Conservation (phyloP, 2,888 invertebrate species). For the Elysia crispata region DNA sequence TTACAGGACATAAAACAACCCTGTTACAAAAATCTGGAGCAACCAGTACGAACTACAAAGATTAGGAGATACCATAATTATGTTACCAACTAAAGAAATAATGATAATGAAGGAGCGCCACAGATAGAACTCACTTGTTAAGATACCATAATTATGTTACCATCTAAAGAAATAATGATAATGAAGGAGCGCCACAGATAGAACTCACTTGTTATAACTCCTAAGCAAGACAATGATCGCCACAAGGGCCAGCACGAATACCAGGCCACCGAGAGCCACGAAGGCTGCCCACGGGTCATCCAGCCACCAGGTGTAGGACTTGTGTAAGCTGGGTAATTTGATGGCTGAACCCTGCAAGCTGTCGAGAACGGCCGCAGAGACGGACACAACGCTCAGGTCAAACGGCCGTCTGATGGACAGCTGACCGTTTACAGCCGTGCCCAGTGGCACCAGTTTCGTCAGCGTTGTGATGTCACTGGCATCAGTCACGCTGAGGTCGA, state of each 20-base stretch:
- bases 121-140: conserved; percentile 85
- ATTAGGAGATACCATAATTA: too few relatives aligned
- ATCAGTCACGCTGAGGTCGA: not conserved
- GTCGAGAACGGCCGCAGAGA: conserved; percentile 39
- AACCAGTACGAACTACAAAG: too few relatives aligned
- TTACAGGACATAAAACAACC: too few relatives aligned
- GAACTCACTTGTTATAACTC: conserved; percentile 89
- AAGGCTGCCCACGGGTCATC: conserved; percentile 90
- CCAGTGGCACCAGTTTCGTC: not conserved
- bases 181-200: too few relatives aligned
- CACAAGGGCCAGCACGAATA: conserved; percentile 89
- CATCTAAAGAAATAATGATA: too few relatives aligned
- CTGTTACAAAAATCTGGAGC: too few relatives aligned
- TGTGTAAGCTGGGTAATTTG: conserved; percentile 50
- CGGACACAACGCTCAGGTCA: conserved; percentile 42
- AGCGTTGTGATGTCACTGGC: not conserved
- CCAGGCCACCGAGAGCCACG: conserved; percentile 90
- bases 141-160: too few relatives aligned
- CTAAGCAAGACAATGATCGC: conserved; percentile 95
- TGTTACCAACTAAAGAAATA: too few relatives aligned
- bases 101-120: too few relatives aligned
- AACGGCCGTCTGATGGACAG: conserved; percentile 53
- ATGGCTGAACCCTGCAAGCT: conserved; percentile 41
- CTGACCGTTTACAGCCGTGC: too few relatives aligned
- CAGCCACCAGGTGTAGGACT: conserved; percentile 67